Evolutionary conservation across 2,113 vertebrate genomes (phyloP).

Genomic region (Nycticryphes semicollaris): DNA sequence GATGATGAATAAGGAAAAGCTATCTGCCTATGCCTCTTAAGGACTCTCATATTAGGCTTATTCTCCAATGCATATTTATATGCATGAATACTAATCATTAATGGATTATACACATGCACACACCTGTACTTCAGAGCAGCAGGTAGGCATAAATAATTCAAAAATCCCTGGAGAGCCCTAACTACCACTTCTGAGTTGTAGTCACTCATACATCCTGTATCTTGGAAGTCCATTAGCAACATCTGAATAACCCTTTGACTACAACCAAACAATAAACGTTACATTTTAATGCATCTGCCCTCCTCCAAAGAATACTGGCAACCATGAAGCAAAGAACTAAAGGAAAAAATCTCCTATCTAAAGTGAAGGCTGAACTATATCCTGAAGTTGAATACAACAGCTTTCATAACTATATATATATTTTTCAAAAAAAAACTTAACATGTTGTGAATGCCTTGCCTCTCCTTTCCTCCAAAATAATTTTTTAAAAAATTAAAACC

Average conservation of each 20-base stretch:
- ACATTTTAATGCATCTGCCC: background rate
- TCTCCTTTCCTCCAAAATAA: background rate
- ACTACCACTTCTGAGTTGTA: background rate
- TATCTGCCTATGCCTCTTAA: background rate
- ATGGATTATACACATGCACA: background rate
- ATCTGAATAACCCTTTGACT: background rate
- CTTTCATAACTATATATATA: constrained; percentile 12
- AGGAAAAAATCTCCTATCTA: background rate
- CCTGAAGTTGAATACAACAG: constrained; percentile 17
- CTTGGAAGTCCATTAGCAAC: constrained; percentile 16
- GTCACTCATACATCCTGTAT: background rate
- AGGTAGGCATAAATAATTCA: constrained; percentile 21
- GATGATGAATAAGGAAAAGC: background rate
- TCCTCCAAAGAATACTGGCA: constrained; percentile 6
- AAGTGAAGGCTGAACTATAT: constrained; percentile 49
- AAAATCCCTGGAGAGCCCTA: background rate
- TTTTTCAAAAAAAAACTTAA: background rate
- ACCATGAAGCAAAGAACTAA: background rate
- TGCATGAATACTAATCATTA: background rate
- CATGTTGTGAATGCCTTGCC: background rate
- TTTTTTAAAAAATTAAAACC: background rate
- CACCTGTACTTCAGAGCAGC: background rate
- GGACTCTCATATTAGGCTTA: background rate
- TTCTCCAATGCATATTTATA: background rate
- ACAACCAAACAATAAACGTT: background rate